A percentile compares a stretch with the other conserved stretches of the same genome.
These are phyloP conservation scores for Ashinkailepas kermadecensis DNA, from an alignment of 2,888 invertebrate species.

Conservation along the genomic window DNA sequence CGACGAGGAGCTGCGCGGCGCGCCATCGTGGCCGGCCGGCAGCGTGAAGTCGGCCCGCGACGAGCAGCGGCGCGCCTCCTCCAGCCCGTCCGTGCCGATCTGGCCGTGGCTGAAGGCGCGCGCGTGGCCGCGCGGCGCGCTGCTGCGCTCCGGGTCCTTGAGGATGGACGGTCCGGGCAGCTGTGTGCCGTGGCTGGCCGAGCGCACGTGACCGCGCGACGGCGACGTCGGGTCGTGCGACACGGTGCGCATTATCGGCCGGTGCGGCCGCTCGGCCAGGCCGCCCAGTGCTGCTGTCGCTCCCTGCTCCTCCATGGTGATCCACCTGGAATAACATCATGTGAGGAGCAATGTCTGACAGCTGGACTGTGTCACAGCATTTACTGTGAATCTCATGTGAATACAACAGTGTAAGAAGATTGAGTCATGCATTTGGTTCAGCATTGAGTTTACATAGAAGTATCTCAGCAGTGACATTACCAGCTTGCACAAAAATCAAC, in stretches of 20 bases:
- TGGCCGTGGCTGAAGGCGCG: slow-evolving; percentile 81
- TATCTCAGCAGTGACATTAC: background rate
- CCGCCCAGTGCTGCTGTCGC: background rate
- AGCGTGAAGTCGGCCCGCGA: slow-evolving; percentile 83
- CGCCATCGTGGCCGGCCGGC: slow-evolving; percentile 71
- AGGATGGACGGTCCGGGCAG: slow-evolving; percentile 24
- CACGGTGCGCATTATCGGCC: background rate
- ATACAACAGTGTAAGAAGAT: background rate
- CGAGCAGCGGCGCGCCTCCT: slow-evolving; percentile 58
- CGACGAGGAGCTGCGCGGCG: slow-evolving; percentile 21
- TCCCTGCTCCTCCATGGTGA: background rate
- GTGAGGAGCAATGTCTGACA: too few relatives aligned
- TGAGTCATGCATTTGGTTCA: too few relatives aligned
- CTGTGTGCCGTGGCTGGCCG: slow-evolving; percentile 19
- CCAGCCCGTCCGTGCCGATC: slow-evolving; percentile 61
- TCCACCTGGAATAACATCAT: background rate
- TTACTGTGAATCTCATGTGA: background rate
- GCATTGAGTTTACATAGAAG: background rate
- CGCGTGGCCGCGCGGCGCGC: slow-evolving; percentile 67
- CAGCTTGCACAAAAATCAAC: background rate
- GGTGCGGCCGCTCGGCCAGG: background rate
- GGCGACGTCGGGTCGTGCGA: slow-evolving; percentile 21
- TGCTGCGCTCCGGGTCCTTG: slow-evolving; percentile 38
- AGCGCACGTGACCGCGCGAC: background rate
- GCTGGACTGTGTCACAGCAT: background rate